phyloP scores from a whole-genome alignment of 1,140 invertebrate species.

The Maniola jurtina region DNA sequence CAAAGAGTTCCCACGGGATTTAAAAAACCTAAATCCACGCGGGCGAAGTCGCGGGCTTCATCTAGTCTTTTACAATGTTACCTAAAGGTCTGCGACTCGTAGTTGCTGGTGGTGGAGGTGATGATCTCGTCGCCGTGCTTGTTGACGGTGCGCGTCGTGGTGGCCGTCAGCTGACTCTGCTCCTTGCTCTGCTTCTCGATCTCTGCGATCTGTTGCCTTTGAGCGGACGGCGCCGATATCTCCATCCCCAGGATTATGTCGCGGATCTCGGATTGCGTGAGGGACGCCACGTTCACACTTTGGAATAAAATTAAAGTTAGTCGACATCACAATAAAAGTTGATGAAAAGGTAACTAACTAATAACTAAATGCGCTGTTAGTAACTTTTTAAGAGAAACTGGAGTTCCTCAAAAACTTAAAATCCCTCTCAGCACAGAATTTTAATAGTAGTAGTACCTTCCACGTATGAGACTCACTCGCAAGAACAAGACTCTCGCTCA shows the following conservation, averaged over 20 bases:
- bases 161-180: constrained; percentile 98
- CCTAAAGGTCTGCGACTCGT: constrained; percentile 97
- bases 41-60: too few relatives aligned
- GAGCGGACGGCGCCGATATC: constrained; percentile 98
- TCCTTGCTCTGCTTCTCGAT: constrained; percentile 99
- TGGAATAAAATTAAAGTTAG: neutral
- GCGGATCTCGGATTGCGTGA: constrained; percentile 99
- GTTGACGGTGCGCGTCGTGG: constrained; percentile 98
- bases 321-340: neutral
- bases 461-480: too few relatives aligned
- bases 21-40: too few relatives aligned
- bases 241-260: constrained; percentile 99
- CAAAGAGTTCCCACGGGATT: too few relatives aligned
- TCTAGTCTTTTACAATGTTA: too few relatives aligned
- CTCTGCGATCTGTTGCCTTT: constrained; percentile 99
- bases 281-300: constrained; percentile 97
- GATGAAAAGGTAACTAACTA: too few relatives aligned
- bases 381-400: too few relatives aligned
- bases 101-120: constrained; percentile 98
- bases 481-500: too few relatives aligned
- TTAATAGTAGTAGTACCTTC: too few relatives aligned
- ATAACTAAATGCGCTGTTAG: too few relatives aligned
- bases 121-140: constrained; percentile 99
- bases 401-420: too few relatives aligned
- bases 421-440: too few relatives aligned